Percentiles rank a stretch among this genome's conserved stretches.
Conservation (phyloP, 1,140 invertebrate species). For the Polypedilum pembai region DNA sequence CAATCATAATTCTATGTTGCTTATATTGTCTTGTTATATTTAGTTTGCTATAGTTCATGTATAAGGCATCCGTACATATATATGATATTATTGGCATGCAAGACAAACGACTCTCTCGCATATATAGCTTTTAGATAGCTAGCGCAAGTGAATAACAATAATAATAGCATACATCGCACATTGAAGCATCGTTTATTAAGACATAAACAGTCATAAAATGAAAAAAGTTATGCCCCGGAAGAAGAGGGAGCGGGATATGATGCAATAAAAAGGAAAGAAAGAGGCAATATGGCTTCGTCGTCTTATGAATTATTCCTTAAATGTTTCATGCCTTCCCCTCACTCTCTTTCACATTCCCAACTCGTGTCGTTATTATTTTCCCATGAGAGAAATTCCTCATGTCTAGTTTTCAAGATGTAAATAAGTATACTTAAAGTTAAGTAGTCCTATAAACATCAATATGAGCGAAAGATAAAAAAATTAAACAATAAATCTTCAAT, state of each 20-base stretch:
- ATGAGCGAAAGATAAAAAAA: not conserved
- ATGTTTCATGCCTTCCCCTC: not conserved
- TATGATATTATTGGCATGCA: not conserved
- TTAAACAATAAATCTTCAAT: not conserved
- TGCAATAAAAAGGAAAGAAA: not conserved
- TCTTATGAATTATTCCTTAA: constrained; percentile 7
- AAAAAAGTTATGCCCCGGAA: constrained; percentile 2
- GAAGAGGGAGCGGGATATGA: not conserved
- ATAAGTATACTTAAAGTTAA: too few species aligned
- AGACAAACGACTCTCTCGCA: not conserved
- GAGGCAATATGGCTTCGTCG: not conserved
- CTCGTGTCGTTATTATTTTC: constrained; percentile 18
- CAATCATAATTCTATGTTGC: not conserved
- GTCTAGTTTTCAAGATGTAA: not conserved
- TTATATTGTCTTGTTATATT: not conserved
- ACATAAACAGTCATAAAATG: not conserved
- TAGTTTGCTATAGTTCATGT: not conserved
- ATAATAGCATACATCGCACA: not conserved
- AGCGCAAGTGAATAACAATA: not conserved
- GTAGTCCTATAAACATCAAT: too few species aligned
- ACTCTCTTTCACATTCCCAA: not conserved
- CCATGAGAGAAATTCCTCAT: not conserved
- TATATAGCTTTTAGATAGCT: not conserved
- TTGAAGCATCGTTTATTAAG: constrained; percentile 17
- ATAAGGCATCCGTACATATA: not conserved